Base-by-base conservation (phyloP, 2,113 vertebrate species). In the Psittacula cyanocephala region DNA sequence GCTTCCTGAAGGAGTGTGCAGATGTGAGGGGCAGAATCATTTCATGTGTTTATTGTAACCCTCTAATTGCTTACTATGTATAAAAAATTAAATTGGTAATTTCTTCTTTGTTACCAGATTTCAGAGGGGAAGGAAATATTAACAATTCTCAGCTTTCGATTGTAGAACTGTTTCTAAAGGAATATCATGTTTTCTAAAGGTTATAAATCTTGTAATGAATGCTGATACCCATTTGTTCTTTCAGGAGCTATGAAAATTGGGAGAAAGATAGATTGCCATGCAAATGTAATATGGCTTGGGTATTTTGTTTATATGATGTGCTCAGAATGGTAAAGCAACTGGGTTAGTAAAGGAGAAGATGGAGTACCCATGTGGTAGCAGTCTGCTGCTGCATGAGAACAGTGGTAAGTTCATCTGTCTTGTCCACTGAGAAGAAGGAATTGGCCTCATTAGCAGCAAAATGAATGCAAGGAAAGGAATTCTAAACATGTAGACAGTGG, bases 341-440 rank as follows among this genome's bases (percentile, higher is more conserved):
- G 71, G 8, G 22, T 83, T 52, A 59, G 17, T 63, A 41, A 59
- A 82, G 64, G 71, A 80, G 53, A 20, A 37, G 55, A 41, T 19
- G 2, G 16, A 33, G 41, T 13, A 29, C n/a, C 22, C 0, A 1
- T 10, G 2, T 9, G 64, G 31, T n/a, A 49, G 63, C 39, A 46
- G 55, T 68, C 43, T 47, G 4, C 50, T 86, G 18, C 59, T 64
- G 14, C 19, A 27, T 0, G 0, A 55, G 44, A 84, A 13, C 17
- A 23, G 75, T 5, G 52, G 2, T 43, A 37, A 69, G 9, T 44
- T 87, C 19, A 28, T 46, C 28, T 87, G 17, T 67, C 19, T 50
- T 47, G 33, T 76, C 74, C 27, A 4, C 17, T 57, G 24, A 8
- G 13, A 13, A 78, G 60, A 41, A 86, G 50, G 31, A 83, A 37